A percentile compares a stretch with the other conserved stretches of the same genome.
Conservation (phyloP, 1,140 invertebrate species). For the Leptonema lineaticorne region DNA sequence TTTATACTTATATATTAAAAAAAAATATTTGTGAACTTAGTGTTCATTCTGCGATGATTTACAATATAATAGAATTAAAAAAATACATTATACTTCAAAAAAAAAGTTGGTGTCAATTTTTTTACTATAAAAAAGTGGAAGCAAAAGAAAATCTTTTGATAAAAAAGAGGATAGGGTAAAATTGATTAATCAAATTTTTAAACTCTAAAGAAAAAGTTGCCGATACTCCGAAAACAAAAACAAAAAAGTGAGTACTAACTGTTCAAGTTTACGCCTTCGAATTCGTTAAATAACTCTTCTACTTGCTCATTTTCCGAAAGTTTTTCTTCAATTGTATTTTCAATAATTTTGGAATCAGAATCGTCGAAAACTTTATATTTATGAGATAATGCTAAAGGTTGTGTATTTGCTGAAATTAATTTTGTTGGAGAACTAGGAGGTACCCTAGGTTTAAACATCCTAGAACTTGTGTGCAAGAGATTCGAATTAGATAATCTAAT, state of each 20-base stretch:
- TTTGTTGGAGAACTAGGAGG: constrained; percentile 13
- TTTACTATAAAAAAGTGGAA: neutral
- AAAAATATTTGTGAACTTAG: too few relatives aligned
- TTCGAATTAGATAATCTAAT: too few relatives aligned
- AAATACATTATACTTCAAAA: too few relatives aligned
- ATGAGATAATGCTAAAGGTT: constrained; percentile 47
- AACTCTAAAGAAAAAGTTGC: neutral
- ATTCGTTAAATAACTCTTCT: constrained; percentile 55
- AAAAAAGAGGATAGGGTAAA: neutral
- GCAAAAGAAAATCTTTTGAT: neutral
- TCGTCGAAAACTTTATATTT: constrained; percentile 66
- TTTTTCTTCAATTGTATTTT: constrained; percentile 66
- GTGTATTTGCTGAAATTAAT: constrained; percentile 20
- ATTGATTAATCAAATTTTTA: neutral
- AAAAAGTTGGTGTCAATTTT: too few relatives aligned
- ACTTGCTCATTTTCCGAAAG: constrained; percentile 50
- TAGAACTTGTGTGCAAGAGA: constrained; percentile 8
- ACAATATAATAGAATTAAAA: too few relatives aligned
- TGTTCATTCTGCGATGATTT: too few relatives aligned
- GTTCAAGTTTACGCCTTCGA: constrained; percentile 54
- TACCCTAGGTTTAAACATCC: constrained; percentile 16
- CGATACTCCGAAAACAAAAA: neutral
- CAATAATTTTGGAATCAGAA: constrained; percentile 62
- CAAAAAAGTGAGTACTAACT: constrained; percentile 46
- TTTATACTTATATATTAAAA: neutral